A percentile compares a stretch with the other conserved stretches of the same genome.
These are phyloP conservation scores for Staurois parvus DNA, from an alignment of 2,797 vertebrate species.

Conservation along the genomic window DNA sequence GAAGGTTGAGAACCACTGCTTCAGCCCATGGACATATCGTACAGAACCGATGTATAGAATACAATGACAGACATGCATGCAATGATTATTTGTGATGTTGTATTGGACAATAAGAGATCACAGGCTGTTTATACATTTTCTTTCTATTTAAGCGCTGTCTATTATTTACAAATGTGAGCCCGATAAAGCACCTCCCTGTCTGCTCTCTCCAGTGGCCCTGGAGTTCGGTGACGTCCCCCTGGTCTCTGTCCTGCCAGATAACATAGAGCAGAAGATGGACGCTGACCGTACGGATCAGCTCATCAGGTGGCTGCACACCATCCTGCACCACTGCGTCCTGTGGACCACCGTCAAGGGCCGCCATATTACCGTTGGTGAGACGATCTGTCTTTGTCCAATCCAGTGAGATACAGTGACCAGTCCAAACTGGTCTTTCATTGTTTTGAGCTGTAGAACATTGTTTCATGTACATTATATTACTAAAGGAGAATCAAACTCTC, in stretches of 20 bases:
- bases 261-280: conserved; percentile 70
- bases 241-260: conserved; percentile 83
- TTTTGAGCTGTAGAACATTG: too few species aligned
- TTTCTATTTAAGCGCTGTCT: conserved; percentile 3
- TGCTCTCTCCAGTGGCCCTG: conserved; percentile 77
- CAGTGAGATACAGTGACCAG: too few species aligned
- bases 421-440: too few species aligned
- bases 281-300: conserved; percentile 80
- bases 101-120: not conserved
- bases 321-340: conserved; percentile 85
- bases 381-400: too few species aligned
- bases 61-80: too few species aligned
- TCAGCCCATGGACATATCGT: too few species aligned
- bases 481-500: too few species aligned
- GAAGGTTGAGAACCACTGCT: too few species aligned
- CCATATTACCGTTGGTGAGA: conserved; percentile 88
- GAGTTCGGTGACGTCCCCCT: conserved; percentile 84
- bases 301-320: conserved; percentile 85
- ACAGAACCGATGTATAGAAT: too few species aligned
- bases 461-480: too few species aligned
- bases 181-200: conserved; percentile 4
- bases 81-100: not conserved
- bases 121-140: not conserved
- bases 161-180: conserved; percentile 10
- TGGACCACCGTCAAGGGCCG: conserved; percentile 87